phyloP scores from a whole-genome alignment of 2,888 invertebrate genomes.

The Cyaniris semiargus region DNA sequence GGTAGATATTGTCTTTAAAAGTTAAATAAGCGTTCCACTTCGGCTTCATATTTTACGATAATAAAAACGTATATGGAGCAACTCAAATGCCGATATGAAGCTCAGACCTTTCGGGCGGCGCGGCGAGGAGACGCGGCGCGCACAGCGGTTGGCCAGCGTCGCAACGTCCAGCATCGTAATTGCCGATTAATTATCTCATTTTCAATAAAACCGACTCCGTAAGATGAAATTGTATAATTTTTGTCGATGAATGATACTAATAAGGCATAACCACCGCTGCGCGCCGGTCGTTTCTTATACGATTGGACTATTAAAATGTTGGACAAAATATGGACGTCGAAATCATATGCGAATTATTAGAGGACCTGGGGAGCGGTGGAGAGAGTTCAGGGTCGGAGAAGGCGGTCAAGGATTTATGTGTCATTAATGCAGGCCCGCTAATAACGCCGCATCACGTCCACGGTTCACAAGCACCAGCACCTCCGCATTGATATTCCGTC shows the following conservation, averaged over 20 bases:
- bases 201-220: constrained; percentile 76
- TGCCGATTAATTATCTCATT: constrained; percentile 77
- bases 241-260: constrained; percentile 67
- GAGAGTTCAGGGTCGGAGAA: constrained; percentile 32
- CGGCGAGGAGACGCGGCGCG: constrained; percentile 54
- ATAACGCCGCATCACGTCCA: constrained; percentile 76
- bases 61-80: constrained; percentile 79
- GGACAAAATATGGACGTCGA: constrained; percentile 56
- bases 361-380: background rate
- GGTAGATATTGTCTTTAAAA: constrained; percentile 62
- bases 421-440: constrained; percentile 75
- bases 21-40: constrained; percentile 60
- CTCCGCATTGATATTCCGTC: constrained; percentile 73
- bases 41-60: constrained; percentile 77
- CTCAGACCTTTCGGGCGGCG: constrained; percentile 47
- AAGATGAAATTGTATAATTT: constrained; percentile 75
- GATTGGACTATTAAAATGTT: constrained; percentile 60
- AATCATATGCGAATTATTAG: constrained; percentile 55
- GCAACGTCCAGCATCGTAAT: constrained; percentile 76
- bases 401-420: constrained; percentile 65
- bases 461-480: constrained; percentile 75
- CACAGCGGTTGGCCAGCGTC: constrained; percentile 73
- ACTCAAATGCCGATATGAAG: constrained; percentile 79
- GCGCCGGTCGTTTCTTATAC: constrained; percentile 58
- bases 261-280: constrained; percentile 68